phyloP scores from a whole-genome alignment of 2,888 invertebrate genomes.

The Antheraea assamensis region DNA sequence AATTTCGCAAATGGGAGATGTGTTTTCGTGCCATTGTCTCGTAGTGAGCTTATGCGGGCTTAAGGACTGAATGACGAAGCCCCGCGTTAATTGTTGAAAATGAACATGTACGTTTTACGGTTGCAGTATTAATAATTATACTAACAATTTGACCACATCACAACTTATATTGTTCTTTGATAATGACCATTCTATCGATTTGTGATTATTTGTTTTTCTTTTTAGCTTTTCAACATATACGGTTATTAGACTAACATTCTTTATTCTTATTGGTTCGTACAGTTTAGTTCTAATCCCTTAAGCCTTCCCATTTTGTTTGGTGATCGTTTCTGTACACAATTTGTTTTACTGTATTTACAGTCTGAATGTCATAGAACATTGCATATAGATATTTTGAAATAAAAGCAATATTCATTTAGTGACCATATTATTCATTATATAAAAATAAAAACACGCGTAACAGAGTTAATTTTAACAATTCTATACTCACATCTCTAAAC shows the following conservation, averaged over 20 bases:
- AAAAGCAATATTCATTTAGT: too few species aligned
- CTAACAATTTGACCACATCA: slow-evolving; percentile 69
- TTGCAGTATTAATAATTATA: slow-evolving; percentile 68
- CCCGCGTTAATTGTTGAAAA: slow-evolving; percentile 76
- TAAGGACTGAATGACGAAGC: slow-evolving; percentile 66
- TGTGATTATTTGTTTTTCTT: slow-evolving; percentile 51
- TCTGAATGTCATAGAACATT: not conserved
- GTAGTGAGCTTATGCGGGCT: slow-evolving; percentile 72
- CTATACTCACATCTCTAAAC: too few species aligned
- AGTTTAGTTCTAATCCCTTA: not conserved
- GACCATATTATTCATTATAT: too few species aligned
- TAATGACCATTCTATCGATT: slow-evolving; percentile 55
- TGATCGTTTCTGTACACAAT: not conserved
- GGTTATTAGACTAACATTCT: slow-evolving; percentile 10
- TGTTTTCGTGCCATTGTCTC: slow-evolving; percentile 74
- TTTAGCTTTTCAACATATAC: slow-evolving; percentile 35
- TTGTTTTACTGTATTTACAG: not conserved
- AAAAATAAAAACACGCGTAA: too few species aligned
- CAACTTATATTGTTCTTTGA: slow-evolving; percentile 62
- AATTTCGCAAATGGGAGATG: slow-evolving; percentile 68
- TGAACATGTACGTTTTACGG: slow-evolving; percentile 71
- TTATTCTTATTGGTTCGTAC: not conserved
- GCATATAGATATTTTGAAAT: not conserved
- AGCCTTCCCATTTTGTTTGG: not conserved
- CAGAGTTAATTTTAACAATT: too few species aligned